A percentile compares a stretch with the other conserved stretches of the same genome.
phyloP scores from a whole-genome alignment of 1,140 invertebrate genomes.

The Drosophila nasuta region DNA sequence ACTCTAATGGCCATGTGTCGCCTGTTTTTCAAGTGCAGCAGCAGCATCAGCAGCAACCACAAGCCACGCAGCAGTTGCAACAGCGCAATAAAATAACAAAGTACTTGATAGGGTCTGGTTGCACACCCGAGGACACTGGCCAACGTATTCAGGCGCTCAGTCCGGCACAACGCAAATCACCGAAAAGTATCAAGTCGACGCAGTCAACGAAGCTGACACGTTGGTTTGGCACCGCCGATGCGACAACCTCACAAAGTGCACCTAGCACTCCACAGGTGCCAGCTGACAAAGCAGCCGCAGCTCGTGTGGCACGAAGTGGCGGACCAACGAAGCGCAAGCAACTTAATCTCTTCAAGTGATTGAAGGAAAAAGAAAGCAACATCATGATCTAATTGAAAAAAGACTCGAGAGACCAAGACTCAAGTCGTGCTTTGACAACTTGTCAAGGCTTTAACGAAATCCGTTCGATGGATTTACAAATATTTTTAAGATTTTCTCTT shows the following conservation, averaged over 20 bases:
- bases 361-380: neutral
- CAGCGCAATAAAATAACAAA: slow-evolving; percentile 82
- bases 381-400: slow-evolving; percentile 33
- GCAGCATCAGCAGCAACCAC: slow-evolving; percentile 31
- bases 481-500: slow-evolving; percentile 3
- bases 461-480: slow-evolving; percentile 1
- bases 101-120: slow-evolving; percentile 67
- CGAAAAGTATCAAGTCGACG: slow-evolving; percentile 59
- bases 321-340: slow-evolving; percentile 61
- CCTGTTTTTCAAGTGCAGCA: slow-evolving; percentile 53
- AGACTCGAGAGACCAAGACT: slow-evolving; percentile 50
- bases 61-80: slow-evolving; percentile 7
- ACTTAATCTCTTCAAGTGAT: slow-evolving; percentile 63
- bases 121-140: slow-evolving; percentile 47
- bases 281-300: slow-evolving; percentile 40
- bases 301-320: slow-evolving; percentile 50
- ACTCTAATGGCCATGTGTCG: slow-evolving; percentile 70
- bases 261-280: slow-evolving; percentile 56
- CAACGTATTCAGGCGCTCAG: slow-evolving; percentile 13
- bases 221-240: slow-evolving; percentile 60
- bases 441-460: slow-evolving; percentile 27
- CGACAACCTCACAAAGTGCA: slow-evolving; percentile 47
- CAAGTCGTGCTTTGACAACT: slow-evolving; percentile 16
- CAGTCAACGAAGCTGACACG: slow-evolving; percentile 78
- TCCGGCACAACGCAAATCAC: slow-evolving; percentile 64